A percentile compares a stretch with the other conserved stretches of the same genome.
Evolutionary conservation across 2,797 vertebrate species (phyloP).

Genomic region (Anguilla marmorata): DNA sequence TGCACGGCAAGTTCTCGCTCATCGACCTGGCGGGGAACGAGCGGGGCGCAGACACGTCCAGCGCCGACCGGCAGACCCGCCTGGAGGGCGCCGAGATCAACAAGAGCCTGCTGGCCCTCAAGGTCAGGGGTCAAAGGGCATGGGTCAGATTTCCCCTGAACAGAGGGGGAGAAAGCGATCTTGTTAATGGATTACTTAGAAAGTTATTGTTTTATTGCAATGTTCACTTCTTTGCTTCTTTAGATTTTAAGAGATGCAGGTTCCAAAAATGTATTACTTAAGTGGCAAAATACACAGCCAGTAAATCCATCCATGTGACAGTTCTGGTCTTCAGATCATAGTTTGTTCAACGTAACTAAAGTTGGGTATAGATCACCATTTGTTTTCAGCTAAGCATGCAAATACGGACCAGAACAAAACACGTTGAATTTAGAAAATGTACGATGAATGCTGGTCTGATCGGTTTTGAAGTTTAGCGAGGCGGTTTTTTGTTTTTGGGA

Average conservation of each 20-base stretch:
- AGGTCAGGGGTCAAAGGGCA: conserved; percentile 71
- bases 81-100: conserved; percentile 98
- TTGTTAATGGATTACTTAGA: no score
- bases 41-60: conserved; percentile 94
- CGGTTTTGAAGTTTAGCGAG: background rate
- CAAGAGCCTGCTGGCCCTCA: conserved; percentile 97
- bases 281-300: background rate
- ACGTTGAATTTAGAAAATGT: background rate
- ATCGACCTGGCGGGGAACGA: conserved; percentile 98
- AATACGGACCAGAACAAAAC: background rate
- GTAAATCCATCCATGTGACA: background rate
- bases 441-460: background rate
- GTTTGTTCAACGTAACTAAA: background rate
- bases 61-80: conserved; percentile 92
- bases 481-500: conserved; percentile 31
- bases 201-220: background rate
- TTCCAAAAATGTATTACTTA: background rate
- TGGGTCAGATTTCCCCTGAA: background rate
- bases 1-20: conserved; percentile 97
- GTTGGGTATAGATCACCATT: background rate
- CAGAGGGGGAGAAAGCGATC: no score
- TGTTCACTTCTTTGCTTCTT: no score
- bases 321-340: background rate
- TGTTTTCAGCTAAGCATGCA: background rate
- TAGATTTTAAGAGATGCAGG: no score